phyloP scores from a whole-genome alignment of 2,113 vertebrate species.

The Thinocorus orbignyianus region DNA sequence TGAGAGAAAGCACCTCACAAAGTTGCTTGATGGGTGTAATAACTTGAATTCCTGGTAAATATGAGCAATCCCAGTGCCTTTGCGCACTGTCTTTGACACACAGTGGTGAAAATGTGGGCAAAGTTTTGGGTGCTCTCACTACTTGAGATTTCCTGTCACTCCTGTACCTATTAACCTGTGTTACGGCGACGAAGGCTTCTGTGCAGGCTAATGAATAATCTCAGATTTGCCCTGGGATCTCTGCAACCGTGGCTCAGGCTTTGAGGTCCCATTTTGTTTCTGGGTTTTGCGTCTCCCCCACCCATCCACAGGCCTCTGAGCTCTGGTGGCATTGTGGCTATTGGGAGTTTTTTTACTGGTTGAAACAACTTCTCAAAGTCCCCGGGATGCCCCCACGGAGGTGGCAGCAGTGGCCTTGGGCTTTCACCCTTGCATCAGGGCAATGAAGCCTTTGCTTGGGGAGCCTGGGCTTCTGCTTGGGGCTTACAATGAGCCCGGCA shows the following conservation, averaged over 20 bases:
- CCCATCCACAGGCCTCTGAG: not conserved
- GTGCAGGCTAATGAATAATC: not conserved
- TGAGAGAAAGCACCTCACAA: not conserved
- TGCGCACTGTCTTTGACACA: not conserved
- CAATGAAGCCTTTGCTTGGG: not conserved
- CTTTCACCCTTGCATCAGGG: not conserved
- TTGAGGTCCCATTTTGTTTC: not conserved
- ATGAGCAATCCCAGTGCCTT: not conserved
- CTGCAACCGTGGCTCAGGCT: not conserved
- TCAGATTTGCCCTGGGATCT: not conserved
- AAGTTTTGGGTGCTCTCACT: conserved; percentile 8
- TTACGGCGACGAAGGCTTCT: not conserved
- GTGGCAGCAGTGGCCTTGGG: not conserved
- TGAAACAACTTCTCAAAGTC: not conserved
- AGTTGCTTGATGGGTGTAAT: not conserved
- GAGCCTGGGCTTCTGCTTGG: not conserved
- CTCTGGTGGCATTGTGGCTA: not conserved
- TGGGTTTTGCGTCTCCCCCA: not conserved
- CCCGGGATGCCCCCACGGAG: rapidly evolving
- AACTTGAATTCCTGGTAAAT: not conserved
- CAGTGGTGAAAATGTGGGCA: not conserved
- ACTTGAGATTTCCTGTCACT: not conserved
- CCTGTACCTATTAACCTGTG: rapidly evolving
- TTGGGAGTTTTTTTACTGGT: rapidly evolving
- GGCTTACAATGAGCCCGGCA: not conserved